Evolutionary conservation across 1,140 invertebrate genomes (phyloP).

Genomic region (Platorchestia sp.): DNA sequence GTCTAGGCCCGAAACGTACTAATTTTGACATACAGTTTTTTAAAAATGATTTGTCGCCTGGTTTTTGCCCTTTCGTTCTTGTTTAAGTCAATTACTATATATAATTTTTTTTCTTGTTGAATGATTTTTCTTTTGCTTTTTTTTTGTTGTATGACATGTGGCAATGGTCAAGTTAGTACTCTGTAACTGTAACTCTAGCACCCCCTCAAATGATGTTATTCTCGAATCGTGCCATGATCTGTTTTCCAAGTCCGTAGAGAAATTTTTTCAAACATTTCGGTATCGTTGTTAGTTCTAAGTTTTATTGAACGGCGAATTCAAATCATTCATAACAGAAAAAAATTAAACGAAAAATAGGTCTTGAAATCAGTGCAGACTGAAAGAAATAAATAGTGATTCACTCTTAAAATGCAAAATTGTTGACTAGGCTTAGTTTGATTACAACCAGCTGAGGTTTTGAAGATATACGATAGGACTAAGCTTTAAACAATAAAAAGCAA

Average conservation of each 20-base stretch:
- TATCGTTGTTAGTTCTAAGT: background rate
- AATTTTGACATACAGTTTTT: no score
- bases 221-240: background rate
- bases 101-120: no score
- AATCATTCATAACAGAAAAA: background rate
- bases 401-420: background rate
- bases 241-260: background rate
- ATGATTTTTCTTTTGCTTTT: no score
- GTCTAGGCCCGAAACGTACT: no score
- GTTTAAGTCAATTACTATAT: no score
- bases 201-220: no score
- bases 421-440: background rate
- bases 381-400: background rate
- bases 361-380: background rate
- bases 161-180: no score
- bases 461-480: no score
- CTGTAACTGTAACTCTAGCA: no score
- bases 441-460: background rate
- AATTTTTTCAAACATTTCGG: background rate
- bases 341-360: background rate
- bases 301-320: background rate
- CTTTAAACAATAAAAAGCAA: background rate
- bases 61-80: no score
- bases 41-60: no score
- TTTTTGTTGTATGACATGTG: no score